phyloP scores from a whole-genome alignment of 2,797 vertebrate species.

The Orestias chungarensis region DNA sequence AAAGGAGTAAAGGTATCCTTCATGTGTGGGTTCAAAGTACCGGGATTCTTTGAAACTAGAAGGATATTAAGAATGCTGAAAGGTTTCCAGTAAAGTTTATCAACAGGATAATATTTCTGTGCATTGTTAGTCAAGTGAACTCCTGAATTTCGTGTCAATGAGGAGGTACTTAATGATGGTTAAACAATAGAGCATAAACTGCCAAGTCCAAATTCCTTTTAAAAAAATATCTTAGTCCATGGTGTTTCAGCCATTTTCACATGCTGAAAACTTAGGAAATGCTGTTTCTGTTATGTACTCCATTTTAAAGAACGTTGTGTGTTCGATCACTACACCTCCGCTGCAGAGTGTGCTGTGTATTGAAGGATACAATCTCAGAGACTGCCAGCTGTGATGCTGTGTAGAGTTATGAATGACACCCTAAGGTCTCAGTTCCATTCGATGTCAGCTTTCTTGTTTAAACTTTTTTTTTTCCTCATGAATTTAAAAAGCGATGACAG shows the following conservation, averaged over 20 bases:
- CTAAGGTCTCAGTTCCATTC: slow-evolving; percentile 40
- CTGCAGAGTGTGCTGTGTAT: slow-evolving; percentile 11
- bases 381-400: slow-evolving; percentile 32
- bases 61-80: slow-evolving; percentile 25
- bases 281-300: slow-evolving; percentile 11
- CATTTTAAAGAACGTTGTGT: slow-evolving; percentile 15
- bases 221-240: slow-evolving; percentile 11
- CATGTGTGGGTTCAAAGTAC: background rate
- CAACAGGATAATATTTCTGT: slow-evolving; percentile 20
- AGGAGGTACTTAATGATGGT: background rate
- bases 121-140: background rate
- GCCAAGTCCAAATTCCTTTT: slow-evolving; percentile 1
- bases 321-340: slow-evolving; percentile 28
- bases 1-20: background rate
- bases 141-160: background rate
- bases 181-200: background rate
- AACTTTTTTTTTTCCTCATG: slow-evolving; percentile 43
- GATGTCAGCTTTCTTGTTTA: slow-evolving; percentile 42
- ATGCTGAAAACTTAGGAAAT: background rate
- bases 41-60: background rate
- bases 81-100: slow-evolving; percentile 37
- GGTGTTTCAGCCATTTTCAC: slow-evolving; percentile 8
- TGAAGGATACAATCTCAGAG: slow-evolving; percentile 27
- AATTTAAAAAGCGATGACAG: slow-evolving; percentile 12
- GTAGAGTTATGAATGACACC: slow-evolving; percentile 31